Base-by-base conservation (phyloP, 2,888 invertebrate genomes). In the Tiliacea aurago region DNA sequence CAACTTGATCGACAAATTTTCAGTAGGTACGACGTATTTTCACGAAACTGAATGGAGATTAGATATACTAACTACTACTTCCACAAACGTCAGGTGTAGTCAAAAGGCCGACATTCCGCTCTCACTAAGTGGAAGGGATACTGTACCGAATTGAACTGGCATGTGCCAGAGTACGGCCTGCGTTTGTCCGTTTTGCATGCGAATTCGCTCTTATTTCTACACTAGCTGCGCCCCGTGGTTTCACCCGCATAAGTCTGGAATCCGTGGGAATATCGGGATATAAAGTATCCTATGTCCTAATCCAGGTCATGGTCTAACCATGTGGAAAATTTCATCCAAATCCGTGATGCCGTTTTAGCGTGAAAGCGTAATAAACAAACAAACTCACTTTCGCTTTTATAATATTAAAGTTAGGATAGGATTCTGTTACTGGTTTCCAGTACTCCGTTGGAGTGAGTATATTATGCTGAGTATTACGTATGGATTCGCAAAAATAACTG, bases 121-220 rank as follows among this genome's bases (percentile, higher is more conserved):
- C 18, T 23, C 28, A 33, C 33, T 73, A 23, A 51, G 49, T 41
- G n/a, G 23, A 75, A 47, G 45, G 53, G 55, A 41, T 55, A 58
- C 33, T 49, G 49, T 45, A 68, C 23, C 37, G 47, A 68, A 68
- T 62, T 76, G 61, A 62, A 77, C 69, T 37, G 33, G 53, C 23
- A 23, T 6, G 9, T 23, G 69, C 49, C 68, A 62, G 68, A 68
- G 61, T 76, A 59, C 11, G 43, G 55, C 20, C 56, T 41, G 61
- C 23, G 28, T 67, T 67, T 49, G 68, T 67, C 61, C 20, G 33
- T 55, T 76, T 66, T 55, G 47, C 13, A 53, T 49, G n/a, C 47
- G 53, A 61, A 61, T 55, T 37, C 41, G 15, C 15, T 43, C 64
- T 55, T 43, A 67, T 53, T 67, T 43, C 61, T 33, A 68, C 53